Base-by-base conservation (phyloP, 2,888 invertebrate species). In the Heliconius erato region DNA sequence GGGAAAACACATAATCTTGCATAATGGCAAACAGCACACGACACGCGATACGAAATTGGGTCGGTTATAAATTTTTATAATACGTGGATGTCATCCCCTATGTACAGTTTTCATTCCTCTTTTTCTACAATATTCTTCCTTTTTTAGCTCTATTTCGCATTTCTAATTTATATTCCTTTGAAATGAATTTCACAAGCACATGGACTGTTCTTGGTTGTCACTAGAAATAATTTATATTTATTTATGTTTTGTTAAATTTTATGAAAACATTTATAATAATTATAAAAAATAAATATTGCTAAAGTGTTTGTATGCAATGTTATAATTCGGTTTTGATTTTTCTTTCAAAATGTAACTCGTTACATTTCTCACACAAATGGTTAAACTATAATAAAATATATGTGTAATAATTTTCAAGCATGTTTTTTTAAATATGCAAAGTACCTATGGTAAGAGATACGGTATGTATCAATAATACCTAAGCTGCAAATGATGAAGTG, bases 61-160 rank as follows among this genome's bases (percentile, higher is more conserved):
- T 89, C 89, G 89, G 83, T 72, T 87, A 89, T 91, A 91, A 85
- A 89, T 89, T 89, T 90, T 89, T 87, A 88, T 85, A 85, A 78
- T 49, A 82, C 84, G 79, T 69, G 79, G 63, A 82, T 81, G 49
- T 80, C 80, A 86, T 84, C 85, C 80, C 86, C 84, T 81, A 86
- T 87, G 84, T 79, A 49, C 59, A 74, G 69, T n/a, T 81, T 69
- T 74, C 54, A 74, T 79, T 26, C 35, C 84, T 44, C 63, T 44
- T 44, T 12, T 11, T 40, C 40, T 40, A 40, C 40, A 40, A 40
- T 40, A 9, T 40, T 40, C 7, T 35, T 40, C 32, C 3, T 78
- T 65, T 67, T 67, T 78, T 49, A 28, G 28, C 49, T 49, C 28
- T 23, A 49, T 67, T 78, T 67, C 28, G 11, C 19, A 59, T 63